Percentiles rank a stretch among this genome's conserved stretches.
These are phyloP conservation scores for Trichoplusia ni DNA, from an alignment of 1,140 invertebrate species.

Conservation along the genomic window DNA sequence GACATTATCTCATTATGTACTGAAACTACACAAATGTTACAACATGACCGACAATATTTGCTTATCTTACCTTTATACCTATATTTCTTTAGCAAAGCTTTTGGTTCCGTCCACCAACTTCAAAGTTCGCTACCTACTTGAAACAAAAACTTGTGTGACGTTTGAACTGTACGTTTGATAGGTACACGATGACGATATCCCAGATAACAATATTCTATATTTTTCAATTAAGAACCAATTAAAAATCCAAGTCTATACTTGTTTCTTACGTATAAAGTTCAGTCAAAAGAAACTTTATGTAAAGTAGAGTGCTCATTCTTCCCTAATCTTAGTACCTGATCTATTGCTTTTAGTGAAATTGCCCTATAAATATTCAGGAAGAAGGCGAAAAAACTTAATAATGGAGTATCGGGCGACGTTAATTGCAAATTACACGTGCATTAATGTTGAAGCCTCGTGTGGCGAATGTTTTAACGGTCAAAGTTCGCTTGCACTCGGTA, in stretches of 20 bases:
- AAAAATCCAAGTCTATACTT: too few species aligned
- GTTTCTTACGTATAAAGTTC: too few species aligned
- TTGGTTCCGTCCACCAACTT: too few species aligned
- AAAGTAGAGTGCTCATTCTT: conserved; percentile 19
- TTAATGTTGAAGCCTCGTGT: conserved; percentile 49
- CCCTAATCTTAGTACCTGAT: conserved; percentile 32
- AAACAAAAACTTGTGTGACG: too few species aligned
- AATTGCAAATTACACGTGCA: conserved; percentile 70
- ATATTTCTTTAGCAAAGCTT: too few species aligned
- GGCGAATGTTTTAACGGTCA: conserved; percentile 36
- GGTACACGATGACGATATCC: too few species aligned
- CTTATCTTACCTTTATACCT: too few species aligned
- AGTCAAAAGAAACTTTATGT: conserved; percentile 11
- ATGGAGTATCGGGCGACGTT: conserved; percentile 60
- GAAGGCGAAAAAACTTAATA: conserved; percentile 66
- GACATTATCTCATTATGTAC: conserved; percentile 60
- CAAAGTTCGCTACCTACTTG: not conserved
- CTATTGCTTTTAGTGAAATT: conserved; percentile 76
- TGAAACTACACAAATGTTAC: conserved; percentile 25
- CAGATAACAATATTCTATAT: too few species aligned
- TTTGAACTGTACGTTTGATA: too few species aligned
- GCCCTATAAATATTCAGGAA: conserved; percentile 73
- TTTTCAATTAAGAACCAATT: too few species aligned
- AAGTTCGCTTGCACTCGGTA: conserved; percentile 27
- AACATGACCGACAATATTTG: conserved; percentile 18